Conservation (phyloP, 2,797 vertebrate species). For the Sebastiscus tertius region DNA sequence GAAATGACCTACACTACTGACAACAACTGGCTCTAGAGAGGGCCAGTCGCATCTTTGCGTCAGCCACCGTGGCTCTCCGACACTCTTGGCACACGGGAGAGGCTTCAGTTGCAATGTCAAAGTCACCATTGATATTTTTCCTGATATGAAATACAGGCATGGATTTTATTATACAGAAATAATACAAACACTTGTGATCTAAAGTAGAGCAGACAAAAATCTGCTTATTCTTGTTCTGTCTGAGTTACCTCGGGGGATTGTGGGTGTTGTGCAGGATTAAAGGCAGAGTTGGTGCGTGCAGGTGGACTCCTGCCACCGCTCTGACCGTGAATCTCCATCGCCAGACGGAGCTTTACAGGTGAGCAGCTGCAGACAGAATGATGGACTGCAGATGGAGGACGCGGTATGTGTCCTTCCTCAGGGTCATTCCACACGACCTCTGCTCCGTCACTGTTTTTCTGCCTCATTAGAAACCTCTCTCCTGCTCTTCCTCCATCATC, state of each 20-base stretch:
- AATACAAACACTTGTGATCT: neutral
- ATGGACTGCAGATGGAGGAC: conserved; percentile 59
- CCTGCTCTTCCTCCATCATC: conserved; percentile 26
- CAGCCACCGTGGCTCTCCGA: no score
- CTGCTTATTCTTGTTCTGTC: neutral
- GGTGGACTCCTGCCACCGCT: neutral
- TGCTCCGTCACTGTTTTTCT: conserved; percentile 59
- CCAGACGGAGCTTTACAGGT: conserved; percentile 52
- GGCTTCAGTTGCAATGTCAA: no score
- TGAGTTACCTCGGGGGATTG: neutral
- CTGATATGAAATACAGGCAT: no score
- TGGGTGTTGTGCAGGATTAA: neutral
- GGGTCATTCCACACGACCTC: conserved; percentile 57
- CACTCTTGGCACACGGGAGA: no score
- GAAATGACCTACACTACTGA: no score
- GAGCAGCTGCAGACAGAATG: conserved; percentile 38
- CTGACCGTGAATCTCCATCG: neutral
- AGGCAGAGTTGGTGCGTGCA: neutral
- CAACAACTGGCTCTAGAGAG: no score
- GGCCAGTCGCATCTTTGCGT: no score
- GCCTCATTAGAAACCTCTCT: conserved; percentile 65
- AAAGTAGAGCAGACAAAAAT: neutral
- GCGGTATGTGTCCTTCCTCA: conserved; percentile 46
- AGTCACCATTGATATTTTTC: neutral
- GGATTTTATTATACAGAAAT: neutral